A percentile compares a stretch with the other conserved stretches of the same genome.
Evolutionary conservation across 1,140 invertebrate species (phyloP).

Genomic region (Aphelinus atriplicis): DNA sequence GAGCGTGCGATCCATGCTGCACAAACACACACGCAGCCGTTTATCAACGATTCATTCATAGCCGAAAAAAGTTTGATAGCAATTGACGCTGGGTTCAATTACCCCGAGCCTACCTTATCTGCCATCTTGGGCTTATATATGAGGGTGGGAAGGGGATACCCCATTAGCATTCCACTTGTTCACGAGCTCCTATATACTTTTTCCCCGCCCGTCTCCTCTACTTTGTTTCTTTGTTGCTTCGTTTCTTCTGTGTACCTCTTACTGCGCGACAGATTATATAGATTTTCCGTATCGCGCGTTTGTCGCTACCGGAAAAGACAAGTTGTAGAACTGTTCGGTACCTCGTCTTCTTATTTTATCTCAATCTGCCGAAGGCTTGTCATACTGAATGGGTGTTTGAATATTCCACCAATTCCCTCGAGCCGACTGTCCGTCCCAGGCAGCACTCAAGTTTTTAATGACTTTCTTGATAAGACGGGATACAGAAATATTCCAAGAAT

Average conservation of each 20-base stretch:
- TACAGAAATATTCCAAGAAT: too few species aligned
- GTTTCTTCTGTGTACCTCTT: background rate
- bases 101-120: constrained; percentile 1
- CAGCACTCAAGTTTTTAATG: too few species aligned
- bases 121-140: constrained; percentile 10
- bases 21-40: background rate
- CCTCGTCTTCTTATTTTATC: background rate
- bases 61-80: constrained; percentile 13
- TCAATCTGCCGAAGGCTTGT: background rate
- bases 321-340: background rate
- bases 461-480: too few species aligned
- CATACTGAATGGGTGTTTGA: constrained; percentile 4
- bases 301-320: constrained; percentile 6
- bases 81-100: constrained; percentile 25
- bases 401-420: background rate
- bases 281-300: background rate
- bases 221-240: background rate
- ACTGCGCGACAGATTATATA: background rate
- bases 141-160: background rate
- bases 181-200: background rate
- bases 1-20: background rate
- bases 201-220: background rate
- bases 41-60: constrained; percentile 24
- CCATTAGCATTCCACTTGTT: constrained; percentile 29
- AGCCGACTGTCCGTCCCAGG: too few species aligned